Base-by-base conservation (phyloP, 2,888 invertebrate species). In the Dyspetes luteomarginatus region DNA sequence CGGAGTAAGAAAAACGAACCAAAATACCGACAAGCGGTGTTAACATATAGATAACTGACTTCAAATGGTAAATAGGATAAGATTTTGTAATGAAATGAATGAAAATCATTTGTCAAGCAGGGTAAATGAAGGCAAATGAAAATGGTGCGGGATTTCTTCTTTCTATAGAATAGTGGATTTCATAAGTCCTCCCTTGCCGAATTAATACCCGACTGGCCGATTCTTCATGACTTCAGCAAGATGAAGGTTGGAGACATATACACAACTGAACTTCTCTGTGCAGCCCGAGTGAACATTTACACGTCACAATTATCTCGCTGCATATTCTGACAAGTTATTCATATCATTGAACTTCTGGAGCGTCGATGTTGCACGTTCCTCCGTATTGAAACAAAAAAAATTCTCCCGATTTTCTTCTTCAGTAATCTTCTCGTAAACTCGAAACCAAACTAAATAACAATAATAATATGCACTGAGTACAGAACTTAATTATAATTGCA, bases 201-300 rank as follows among this genome's bases (percentile, higher is more conserved):
- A 94, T 94, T 98, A 94, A 98, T 98, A 93, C 98, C 98, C 92
- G 98, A 98, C 94, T 98, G 98, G 98, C 98, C 98, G 92, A 96
- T 95, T 92, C 95, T 97, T 92, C 96, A 96, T 93, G 95, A 95
- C 94, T 95, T 95, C 94, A 94, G 94, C 94, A 95, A 94, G 94
- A 94, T 95, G 95, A 97, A 97, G 97, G 97, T 97, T 96, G 95
- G 96, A 94, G 76, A 76, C 71, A 69, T 75, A 58, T 26, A 75
- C 19, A 26, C 75, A 68, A 50, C 68, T 68, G 60, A 52, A 41
- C 52, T 19, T 22, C 30, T 60, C 9, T 50, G 41, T 72, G 24
- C 30, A 52, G 24, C 52, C n/a, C 82, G 69, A 72, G 72, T 81
- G 43, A 19, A 24, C 36, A 55, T 52, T 28, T 19, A 65, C 73